phyloP scores from a whole-genome alignment of 2,113 vertebrate species.

The Sebastes schlegelii region DNA sequence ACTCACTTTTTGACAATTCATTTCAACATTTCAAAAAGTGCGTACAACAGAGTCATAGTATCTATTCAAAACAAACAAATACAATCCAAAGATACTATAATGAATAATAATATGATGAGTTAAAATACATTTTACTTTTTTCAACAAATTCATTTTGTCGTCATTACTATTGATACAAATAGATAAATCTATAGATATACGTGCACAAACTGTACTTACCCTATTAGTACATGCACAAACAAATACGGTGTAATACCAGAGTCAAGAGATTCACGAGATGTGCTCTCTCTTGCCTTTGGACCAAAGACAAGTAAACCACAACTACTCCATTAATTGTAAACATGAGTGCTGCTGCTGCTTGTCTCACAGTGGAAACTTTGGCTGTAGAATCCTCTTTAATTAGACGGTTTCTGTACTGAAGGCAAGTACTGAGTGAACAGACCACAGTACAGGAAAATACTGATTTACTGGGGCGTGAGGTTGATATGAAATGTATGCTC shows the following conservation, averaged over 20 bases:
- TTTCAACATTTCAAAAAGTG: background rate
- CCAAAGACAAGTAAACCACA: constrained; percentile 19
- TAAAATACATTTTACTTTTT: no score
- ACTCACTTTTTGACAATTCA: background rate
- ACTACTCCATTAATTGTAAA: constrained; percentile 16
- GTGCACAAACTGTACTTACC: background rate
- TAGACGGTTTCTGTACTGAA: background rate
- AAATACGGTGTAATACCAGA: background rate
- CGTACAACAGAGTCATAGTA: background rate
- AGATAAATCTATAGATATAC: no score
- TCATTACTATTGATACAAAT: no score
- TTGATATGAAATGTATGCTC: background rate
- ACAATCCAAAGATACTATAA: background rate
- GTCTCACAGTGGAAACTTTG: constrained; percentile 13
- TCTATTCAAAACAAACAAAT: background rate
- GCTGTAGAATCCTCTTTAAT: constrained; percentile 25
- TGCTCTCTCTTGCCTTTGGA: background rate
- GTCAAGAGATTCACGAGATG: background rate
- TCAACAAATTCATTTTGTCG: no score
- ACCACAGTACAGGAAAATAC: constrained; percentile 5
- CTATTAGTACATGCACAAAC: background rate
- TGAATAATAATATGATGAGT: background rate
- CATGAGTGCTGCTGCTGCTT: constrained; percentile 18
- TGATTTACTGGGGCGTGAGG: background rate
- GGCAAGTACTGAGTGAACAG: background rate